Conservation (phyloP, 1,140 invertebrate genomes). For the Diabrotica undecimpunctata region DNA sequence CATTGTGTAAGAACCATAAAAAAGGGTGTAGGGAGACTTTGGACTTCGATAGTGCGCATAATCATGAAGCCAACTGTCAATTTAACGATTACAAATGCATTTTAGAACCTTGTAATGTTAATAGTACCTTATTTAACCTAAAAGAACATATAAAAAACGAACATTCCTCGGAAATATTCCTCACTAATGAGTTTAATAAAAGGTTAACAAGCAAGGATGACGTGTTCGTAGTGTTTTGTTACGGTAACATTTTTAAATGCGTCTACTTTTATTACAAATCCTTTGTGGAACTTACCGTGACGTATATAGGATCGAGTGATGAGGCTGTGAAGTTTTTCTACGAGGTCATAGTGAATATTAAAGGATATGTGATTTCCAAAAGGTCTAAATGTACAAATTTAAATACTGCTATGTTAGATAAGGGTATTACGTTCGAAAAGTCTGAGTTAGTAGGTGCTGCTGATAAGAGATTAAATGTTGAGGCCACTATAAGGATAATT, state of each 20-base stretch:
- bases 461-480: slow-evolving; percentile 6
- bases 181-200: background rate
- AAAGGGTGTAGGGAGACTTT: slow-evolving; percentile 23
- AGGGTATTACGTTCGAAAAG: slow-evolving; percentile 12
- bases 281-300: slow-evolving; percentile 20
- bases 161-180: slow-evolving; percentile 5
- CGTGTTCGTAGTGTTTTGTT: slow-evolving; percentile 5
- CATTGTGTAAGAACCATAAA: slow-evolving; percentile 22
- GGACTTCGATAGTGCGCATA: background rate
- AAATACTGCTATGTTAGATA: slow-evolving; percentile 14
- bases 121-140: background rate
- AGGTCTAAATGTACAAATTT: slow-evolving; percentile 12
- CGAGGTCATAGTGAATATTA: slow-evolving; percentile 11
- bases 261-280: slow-evolving; percentile 21
- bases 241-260: slow-evolving; percentile 21
- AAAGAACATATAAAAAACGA: slow-evolving; percentile 15
- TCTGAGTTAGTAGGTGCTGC: slow-evolving; percentile 6
- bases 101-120: background rate
- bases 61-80: slow-evolving; percentile 19
- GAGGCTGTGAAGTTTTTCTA: slow-evolving; percentile 14
- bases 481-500: slow-evolving; percentile 4
- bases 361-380: background rate
- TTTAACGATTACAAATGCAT: slow-evolving; percentile 16
- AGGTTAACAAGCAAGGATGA: slow-evolving; percentile 10
- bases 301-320: slow-evolving; percentile 15